Base-by-base conservation (phyloP, 2,113 vertebrate genomes). In the Panthera uncia region DNA sequence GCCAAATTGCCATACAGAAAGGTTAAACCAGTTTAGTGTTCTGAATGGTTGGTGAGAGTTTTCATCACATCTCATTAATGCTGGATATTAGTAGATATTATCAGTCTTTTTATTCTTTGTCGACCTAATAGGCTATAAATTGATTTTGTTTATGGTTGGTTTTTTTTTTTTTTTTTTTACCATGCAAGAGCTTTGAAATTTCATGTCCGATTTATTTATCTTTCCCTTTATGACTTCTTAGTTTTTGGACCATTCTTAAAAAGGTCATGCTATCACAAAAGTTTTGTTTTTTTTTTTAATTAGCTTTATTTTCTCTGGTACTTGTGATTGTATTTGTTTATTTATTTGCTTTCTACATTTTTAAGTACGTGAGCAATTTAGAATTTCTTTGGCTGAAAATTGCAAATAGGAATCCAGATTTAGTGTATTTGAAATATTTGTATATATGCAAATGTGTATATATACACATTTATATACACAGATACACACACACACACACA, bases 291-390 rank as follows among this genome's bases (percentile, higher is more conserved):
- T 57, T 87, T 79, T 61, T 94, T 65, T 55, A 89, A 74, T 48
- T 84, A 52, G 31, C 13, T 91, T 41, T 81, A 21, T 95, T 85
- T 96, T 85, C n/a, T 45, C 94, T 83, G 69, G 7, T 85, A 68
- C 5, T 94, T 86, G 86, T 4, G 5, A 68, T 98, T 68, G 8
- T 85, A n/a, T 84, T 80, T 29, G 50, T 36, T 69, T 69, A 33
- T 27, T 92, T 95, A 33, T 27, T 92, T 95, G 36, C 31, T 94
- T 95, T 85, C 97, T 91, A 79, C 3, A 57, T 89, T 92, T 76
- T 82, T 65, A 92, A 92, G n/a, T 92, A 52, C 33, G 68, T 68
- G 6, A 95, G 25, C 86, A 96, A 48, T 96, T 98, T 79, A 92
- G 5, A 95, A 83, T 97, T 74, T 81, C 31, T 55, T 96, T 94